Percentiles rank a stretch among this genome's conserved stretches.
These are phyloP conservation scores for Psittacula derbiana DNA, from an alignment of 2,797 vertebrate species.

Conservation along the genomic window DNA sequence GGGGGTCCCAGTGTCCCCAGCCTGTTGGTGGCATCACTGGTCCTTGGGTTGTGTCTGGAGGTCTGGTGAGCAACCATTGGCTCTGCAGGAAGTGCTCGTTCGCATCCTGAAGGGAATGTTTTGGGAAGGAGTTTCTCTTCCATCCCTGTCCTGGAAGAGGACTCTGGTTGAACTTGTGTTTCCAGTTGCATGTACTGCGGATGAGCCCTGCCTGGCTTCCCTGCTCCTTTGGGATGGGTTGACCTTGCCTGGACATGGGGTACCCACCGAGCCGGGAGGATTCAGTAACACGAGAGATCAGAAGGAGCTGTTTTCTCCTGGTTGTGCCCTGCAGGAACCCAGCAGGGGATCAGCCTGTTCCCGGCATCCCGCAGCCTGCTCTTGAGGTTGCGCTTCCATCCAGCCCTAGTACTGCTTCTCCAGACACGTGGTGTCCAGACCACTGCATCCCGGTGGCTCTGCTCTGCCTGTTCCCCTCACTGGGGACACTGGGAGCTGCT, in stretches of 20 bases:
- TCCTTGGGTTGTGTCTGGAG: not conserved
- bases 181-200: not conserved
- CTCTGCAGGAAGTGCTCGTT: not conserved
- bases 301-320: not conserved
- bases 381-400: not conserved
- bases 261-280: not conserved
- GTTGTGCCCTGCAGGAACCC: not conserved
- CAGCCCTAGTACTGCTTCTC: not conserved
- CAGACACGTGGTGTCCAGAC: not conserved
- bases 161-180: not conserved
- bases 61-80: not conserved
- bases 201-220: not conserved
- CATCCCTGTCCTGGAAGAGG: not conserved
- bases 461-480: accelerated
- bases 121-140: not conserved
- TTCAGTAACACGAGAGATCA: not conserved
- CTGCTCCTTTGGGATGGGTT: not conserved
- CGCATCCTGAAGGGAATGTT: not conserved
- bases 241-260: not conserved
- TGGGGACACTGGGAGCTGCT: not conserved
- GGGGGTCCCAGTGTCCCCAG: not conserved
- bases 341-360: not conserved
- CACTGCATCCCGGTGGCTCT: not conserved
- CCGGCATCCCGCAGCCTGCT: not conserved
- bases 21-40: not conserved